phyloP scores from a whole-genome alignment of 2,888 invertebrate species.

The Noctua comes region DNA sequence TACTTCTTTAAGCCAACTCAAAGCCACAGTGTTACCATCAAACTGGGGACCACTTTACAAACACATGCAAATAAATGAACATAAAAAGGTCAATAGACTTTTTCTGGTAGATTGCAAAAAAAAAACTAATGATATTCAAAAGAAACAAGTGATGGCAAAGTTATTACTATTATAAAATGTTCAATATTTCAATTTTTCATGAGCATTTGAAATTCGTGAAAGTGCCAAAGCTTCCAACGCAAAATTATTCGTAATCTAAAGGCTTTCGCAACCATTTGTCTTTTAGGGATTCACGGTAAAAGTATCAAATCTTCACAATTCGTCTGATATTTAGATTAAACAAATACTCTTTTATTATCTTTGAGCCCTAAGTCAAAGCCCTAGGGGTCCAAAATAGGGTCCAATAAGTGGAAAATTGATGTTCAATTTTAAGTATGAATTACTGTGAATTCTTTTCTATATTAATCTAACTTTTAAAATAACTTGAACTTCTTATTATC shows the following conservation, averaged over 20 bases:
- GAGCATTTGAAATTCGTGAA: slow-evolving; percentile 5
- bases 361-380: slow-evolving; percentile 19
- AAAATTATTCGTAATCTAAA: slow-evolving; percentile 14
- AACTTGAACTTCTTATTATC: not conserved
- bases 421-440: slow-evolving; percentile 12
- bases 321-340: slow-evolving; percentile 27
- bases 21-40: not conserved
- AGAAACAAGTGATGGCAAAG: not conserved
- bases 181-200: not conserved
- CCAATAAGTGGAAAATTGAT: slow-evolving; percentile 1
- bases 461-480: slow-evolving; percentile 21
- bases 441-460: not conserved
- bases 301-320: slow-evolving; percentile 15
- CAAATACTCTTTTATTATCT: slow-evolving; percentile 8
- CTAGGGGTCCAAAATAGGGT: not conserved
- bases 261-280: slow-evolving; percentile 18
- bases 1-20: not conserved
- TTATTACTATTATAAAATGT: not conserved
- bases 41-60: not conserved
- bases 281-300: slow-evolving; percentile 23
- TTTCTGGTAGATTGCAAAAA: not conserved
- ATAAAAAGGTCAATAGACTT: not conserved
- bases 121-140: not conserved
- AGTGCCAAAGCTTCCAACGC: slow-evolving; percentile 13
- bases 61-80: not conserved